Evolutionary conservation across 2,888 invertebrate species (phyloP), one percentile per base, ranked within the genome.

Genomic region (Sphaeridia pumilis): DNA sequence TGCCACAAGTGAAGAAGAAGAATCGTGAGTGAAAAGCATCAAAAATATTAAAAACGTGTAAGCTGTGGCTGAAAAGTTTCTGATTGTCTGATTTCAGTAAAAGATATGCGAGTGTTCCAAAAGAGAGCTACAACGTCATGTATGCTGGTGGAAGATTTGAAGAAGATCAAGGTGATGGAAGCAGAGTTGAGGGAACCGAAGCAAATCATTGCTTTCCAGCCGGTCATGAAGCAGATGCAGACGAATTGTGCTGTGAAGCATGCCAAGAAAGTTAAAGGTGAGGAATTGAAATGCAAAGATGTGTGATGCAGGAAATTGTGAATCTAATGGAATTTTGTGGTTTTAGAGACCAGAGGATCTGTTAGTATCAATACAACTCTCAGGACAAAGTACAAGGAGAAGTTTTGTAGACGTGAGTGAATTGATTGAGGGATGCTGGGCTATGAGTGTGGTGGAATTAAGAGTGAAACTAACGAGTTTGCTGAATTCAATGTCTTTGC

Each of bases 181-280:
- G 17, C 7, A 17, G n/a, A n/a, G n/a, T n/a, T n/a, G n/a, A 17
- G 20, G 38, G 17, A 14, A 38, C 38, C 38, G 17, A 38, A 17
- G 17, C 17, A 26, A 2, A 25, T 52, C 1, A 36, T 52, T 26
- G 34, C 36, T 7, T 52, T 46, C 28, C 46, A 46, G 20, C 7
- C 42, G 3, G 41, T 46, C 5, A 52, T 52, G 52, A 36, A 46
- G n/a, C 38, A 14, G 31, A 21, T 52, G 17, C 52, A 52, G 21
- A 52, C 38, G 34, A 28, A 28, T 4, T 38, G 46, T 2, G 52
- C 52, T 3, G 42, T 52, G 1, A 38, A 52, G 4, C 52, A 52
- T 52, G 52, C 52, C 14, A 52, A 52, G 38, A 52, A 52, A 52
- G 52, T 52, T n/a, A 17, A 42, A 46, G 52, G 52, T 46, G 25